Base-by-base conservation (phyloP, 2,888 invertebrate genomes). In the Galeruca laticollis region DNA sequence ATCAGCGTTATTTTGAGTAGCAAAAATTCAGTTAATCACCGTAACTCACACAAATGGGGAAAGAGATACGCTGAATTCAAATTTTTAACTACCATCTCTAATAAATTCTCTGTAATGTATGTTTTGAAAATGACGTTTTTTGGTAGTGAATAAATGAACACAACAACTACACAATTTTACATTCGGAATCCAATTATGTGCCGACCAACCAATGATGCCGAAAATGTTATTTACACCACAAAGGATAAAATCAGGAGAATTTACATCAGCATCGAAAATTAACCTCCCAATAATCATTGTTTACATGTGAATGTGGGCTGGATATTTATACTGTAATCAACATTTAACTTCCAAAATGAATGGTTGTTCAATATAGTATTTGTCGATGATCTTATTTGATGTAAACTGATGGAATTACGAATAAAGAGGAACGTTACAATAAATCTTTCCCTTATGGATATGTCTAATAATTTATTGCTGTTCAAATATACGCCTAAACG, bases 71-170 rank as follows among this genome's bases (percentile, higher is more conserved):
- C n/a, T 56, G 26, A 59, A 59, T 67, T 43, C 51, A 33, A 57
- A 57, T 57, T 57, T 35, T 35, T 57, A 33, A 13, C 35, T 10
- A 33, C 5, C 33, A 18, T 13, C 11, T 62, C 68, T 63, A 63
- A 72, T 72, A 72, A 72, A 72, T 72, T 70, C 63, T 26, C 18
- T 26, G 13, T 21, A 66, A 68, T 60, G 69, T 60, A 51, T 72
- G 60, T 40, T 69, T 62, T 62, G 59, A 66, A 72, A 73, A 70
- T 68, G 66, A 56, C 62, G 40, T 20, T 43, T 51, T 31, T 15
- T 13, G 33, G 62, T 21, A 6, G 6, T 31, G 15, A 31, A 35
- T 54, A 20, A 62, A 65, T 43, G 60, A 37, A 60, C 47, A 35
- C 54, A 64, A 63, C 66, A 68, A 70, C 68, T 56, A 66, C 60